Evolutionary conservation across 2,888 invertebrate genomes (phyloP).

Genomic region (Drosophila multiciliata): DNA sequence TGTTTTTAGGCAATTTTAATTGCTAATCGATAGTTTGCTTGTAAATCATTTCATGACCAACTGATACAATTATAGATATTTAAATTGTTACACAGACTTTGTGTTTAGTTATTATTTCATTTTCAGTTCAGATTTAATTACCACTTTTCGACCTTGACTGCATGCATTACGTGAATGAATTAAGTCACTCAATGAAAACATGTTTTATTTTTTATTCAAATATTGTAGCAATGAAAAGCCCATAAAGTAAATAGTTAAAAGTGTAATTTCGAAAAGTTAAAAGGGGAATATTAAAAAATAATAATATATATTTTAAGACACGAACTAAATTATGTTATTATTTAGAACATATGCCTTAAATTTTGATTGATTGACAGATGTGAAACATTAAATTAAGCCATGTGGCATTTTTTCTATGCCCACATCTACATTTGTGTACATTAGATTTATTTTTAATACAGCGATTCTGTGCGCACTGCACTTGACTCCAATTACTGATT

Average conservation of each 20-base stretch:
- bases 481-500: constrained; percentile 75
- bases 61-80: too few relatives aligned
- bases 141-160: constrained; percentile 1
- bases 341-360: too few relatives aligned
- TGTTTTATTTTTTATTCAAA: constrained; percentile 12
- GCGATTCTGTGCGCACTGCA: constrained; percentile 50
- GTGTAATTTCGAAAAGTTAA: neutral
- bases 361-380: neutral
- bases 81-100: neutral
- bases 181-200: constrained; percentile 28
- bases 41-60: neutral
- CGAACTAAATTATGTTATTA: too few relatives aligned
- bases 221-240: constrained; percentile 1
- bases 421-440: neutral
- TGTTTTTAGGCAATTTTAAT: neutral
- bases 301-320: too few relatives aligned
- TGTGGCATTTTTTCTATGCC: neutral
- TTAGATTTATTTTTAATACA: constrained; percentile 17
- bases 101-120: neutral
- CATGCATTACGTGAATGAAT: constrained; percentile 32
- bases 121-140: neutral
- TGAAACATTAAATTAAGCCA: neutral
- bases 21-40: neutral
- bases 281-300: too few relatives aligned
- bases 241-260: neutral